Conservation (phyloP, 2,113 vertebrate species). For the Leucopsar rothschildi region DNA sequence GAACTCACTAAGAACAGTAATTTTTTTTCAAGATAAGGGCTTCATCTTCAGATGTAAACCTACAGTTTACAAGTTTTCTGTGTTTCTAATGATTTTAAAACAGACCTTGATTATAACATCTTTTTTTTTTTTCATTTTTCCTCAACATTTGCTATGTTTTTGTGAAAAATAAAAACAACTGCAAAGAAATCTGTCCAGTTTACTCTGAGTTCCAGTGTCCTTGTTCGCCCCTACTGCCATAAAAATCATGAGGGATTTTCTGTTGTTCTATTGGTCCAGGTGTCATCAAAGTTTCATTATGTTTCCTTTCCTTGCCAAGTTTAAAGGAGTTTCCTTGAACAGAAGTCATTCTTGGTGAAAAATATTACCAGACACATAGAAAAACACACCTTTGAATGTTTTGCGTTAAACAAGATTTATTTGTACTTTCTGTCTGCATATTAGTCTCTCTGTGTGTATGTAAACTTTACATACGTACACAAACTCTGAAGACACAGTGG, state of each 20-base stretch:
- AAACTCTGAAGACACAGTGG: background rate
- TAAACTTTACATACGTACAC: background rate
- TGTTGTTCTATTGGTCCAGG: background rate
- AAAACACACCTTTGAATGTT: background rate
- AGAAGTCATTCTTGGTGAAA: background rate
- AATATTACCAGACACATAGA: background rate
- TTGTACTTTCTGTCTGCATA: background rate
- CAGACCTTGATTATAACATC: background rate
- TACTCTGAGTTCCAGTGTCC: background rate
- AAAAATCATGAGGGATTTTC: background rate
- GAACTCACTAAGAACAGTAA: background rate
- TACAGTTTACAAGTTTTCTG: background rate
- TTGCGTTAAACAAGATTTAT: background rate
- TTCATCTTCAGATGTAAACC: background rate
- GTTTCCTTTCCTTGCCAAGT: background rate
- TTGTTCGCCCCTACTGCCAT: background rate
- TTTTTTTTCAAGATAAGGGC: background rate
- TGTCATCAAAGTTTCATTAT: background rate
- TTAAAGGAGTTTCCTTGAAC: background rate
- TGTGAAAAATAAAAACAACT: background rate
- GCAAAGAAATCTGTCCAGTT: background rate
- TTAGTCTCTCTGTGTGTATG: background rate
- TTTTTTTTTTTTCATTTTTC: background rate
- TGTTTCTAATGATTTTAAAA: background rate
- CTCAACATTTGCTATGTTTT: background rate